A percentile compares a stretch with the other conserved stretches of the same genome.
Evolutionary conservation across 2,797 vertebrate species (phyloP).

Genomic region (Benthosema pterotum): DNA sequence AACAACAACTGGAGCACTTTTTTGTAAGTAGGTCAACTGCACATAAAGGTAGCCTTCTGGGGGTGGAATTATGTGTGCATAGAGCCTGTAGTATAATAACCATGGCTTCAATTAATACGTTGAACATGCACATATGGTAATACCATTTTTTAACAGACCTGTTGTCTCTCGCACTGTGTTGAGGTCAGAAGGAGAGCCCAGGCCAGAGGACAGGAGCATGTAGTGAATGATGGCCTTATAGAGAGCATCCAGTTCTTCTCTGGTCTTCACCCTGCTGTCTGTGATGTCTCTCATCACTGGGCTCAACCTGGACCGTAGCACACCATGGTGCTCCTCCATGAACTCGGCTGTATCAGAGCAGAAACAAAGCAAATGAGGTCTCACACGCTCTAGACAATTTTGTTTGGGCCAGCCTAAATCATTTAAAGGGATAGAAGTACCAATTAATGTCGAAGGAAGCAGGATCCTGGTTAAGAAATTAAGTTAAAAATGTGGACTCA

Average conservation of each 20-base stretch:
- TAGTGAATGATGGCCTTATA: constrained; percentile 85
- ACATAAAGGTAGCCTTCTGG: too few relatives aligned
- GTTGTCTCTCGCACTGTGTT: constrained; percentile 82
- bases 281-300: constrained; percentile 84
- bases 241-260: constrained; percentile 78
- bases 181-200: constrained; percentile 83
- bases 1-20: too few relatives aligned
- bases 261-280: constrained; percentile 68
- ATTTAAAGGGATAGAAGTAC: too few relatives aligned
- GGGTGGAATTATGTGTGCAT: too few relatives aligned
- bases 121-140: not conserved
- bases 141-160: constrained; percentile 70
- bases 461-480: too few relatives aligned
- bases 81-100: too few relatives aligned
- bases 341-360: constrained; percentile 82
- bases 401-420: not conserved
- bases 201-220: constrained; percentile 80
- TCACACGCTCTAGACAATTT: not conserved
- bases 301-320: constrained; percentile 78
- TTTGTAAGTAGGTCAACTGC: too few relatives aligned
- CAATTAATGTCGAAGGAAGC: too few relatives aligned
- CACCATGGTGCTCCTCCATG: constrained; percentile 79
- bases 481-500: too few relatives aligned
- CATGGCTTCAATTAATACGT: too few relatives aligned
- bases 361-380: not conserved